Evolutionary conservation across 2,888 invertebrate genomes (phyloP), one percentile per base, ranked within the genome.

Genomic region (Drosophila testacea): DNA sequence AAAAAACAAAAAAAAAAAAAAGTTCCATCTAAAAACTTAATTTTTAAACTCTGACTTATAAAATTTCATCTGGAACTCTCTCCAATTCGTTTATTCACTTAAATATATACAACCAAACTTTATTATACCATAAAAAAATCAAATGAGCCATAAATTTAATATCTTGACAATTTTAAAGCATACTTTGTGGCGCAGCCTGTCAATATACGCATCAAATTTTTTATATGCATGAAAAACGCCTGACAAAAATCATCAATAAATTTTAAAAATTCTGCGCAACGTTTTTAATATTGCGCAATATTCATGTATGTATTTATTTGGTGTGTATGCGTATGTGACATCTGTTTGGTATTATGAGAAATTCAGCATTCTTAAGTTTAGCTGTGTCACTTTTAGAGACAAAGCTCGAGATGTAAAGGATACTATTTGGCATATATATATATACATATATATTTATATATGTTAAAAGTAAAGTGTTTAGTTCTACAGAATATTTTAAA

Each of bases 221-320:
- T 47, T 44, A 13, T 59, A 60, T 51, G 46, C 65, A 39, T 59
- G 7, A 41, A 41, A 59, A 59, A 32, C 74, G 61, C 44, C 74
- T 71, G 44, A 34, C 4, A 28, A 38, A 64, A 60, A 38, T 28
- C 13, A 63, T 66, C 74, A 67, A 77, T 74, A 83, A 79, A 79
- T 74, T 71, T 55, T 46, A 74, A 70, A 75, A 68, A 64, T 9
- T 69, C 81, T 67, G 74, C 55, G 47, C 70, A 69, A 79, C 46
- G 62, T 74, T 77, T 77, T 64, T 67, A 70, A 81, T 81, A 79
- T 81, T 63, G 51, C 54, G 57, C 57, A 39, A 30, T n/a, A 9
- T 22, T 27, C 13, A 34, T 46, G 28, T 28, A 11, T 32, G 28
- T 46, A 44, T 57, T 1, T 32, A 9, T 30, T 6, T 39, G 38